Evolutionary conservation across 2,797 vertebrate species (phyloP).

Genomic region (Parauchenoglanis punctatus): DNA sequence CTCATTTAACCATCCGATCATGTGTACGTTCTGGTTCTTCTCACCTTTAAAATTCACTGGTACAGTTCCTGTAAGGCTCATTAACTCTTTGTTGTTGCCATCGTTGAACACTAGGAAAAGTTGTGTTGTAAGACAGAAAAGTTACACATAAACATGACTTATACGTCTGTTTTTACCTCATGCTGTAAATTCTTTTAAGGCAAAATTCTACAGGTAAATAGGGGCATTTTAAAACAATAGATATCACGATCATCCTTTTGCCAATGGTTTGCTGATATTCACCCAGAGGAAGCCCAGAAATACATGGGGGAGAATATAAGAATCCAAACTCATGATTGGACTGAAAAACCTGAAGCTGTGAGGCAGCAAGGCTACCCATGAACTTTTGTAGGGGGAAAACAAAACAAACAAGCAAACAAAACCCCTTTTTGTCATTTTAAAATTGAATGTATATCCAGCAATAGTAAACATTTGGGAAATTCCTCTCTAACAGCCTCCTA

Average conservation of each 20-base stretch:
- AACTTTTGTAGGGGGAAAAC: too few relatives aligned
- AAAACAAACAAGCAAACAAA: too few relatives aligned
- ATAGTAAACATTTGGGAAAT: background rate
- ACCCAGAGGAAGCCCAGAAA: background rate
- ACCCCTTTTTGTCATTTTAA: too few relatives aligned
- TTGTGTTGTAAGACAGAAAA: background rate
- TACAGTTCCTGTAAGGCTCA: constrained; percentile 96
- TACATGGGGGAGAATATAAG: background rate
- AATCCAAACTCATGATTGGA: too few relatives aligned
- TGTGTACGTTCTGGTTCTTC: background rate
- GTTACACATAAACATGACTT: background rate
- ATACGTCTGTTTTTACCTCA: background rate
- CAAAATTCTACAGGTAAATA: background rate
- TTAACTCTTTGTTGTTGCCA: constrained; percentile 89
- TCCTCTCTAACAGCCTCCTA: background rate
- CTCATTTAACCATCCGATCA: background rate
- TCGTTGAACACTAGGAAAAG: constrained; percentile 91
- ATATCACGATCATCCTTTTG: background rate
- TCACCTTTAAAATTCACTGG: constrained; percentile 94
- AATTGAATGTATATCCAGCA: background rate
- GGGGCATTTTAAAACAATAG: background rate
- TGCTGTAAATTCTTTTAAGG: background rate
- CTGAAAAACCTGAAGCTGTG: too few relatives aligned
- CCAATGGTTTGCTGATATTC: background rate
- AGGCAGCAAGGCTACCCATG: too few relatives aligned